phyloP scores from a whole-genome alignment of 2,113 vertebrate species.

The Oenanthe oenanthe region DNA sequence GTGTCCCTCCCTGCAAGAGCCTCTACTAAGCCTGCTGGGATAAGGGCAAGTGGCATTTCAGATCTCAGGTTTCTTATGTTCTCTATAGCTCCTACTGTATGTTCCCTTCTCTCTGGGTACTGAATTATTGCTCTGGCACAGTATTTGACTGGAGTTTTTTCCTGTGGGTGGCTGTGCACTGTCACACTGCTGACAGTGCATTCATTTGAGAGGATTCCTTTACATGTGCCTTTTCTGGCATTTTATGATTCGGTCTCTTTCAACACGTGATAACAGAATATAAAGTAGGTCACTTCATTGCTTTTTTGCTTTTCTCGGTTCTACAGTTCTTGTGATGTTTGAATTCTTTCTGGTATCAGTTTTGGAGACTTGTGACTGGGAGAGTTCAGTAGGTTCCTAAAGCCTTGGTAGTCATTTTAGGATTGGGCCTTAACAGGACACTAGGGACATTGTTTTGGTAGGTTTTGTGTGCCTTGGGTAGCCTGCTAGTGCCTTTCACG shows the following conservation, averaged over 20 bases:
- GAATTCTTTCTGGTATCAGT: neutral
- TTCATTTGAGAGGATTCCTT: neutral
- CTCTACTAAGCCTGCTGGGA: neutral
- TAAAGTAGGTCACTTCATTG: constrained; percentile 51
- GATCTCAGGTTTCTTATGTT: neutral
- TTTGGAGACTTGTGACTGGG: neutral
- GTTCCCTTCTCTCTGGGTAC: neutral
- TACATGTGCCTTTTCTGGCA: neutral
- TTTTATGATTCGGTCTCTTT: neutral
- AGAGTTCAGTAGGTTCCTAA: neutral
- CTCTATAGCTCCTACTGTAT: neutral
- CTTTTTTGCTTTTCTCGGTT: neutral
- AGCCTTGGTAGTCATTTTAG: neutral
- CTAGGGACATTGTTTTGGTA: neutral
- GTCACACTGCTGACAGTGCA: neutral
- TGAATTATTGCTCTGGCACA: neutral
- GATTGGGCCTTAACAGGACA: neutral
- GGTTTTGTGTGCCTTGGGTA: neutral
- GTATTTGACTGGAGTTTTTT: neutral
- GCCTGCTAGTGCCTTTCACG: neutral
- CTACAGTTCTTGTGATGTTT: constrained; percentile 16
- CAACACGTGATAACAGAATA: neutral
- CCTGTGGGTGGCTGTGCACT: neutral
- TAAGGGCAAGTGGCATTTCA: neutral
- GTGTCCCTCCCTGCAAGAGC: neutral